Base-by-base conservation (phyloP, 2,888 invertebrate species). In the Nemoura dubitans region DNA sequence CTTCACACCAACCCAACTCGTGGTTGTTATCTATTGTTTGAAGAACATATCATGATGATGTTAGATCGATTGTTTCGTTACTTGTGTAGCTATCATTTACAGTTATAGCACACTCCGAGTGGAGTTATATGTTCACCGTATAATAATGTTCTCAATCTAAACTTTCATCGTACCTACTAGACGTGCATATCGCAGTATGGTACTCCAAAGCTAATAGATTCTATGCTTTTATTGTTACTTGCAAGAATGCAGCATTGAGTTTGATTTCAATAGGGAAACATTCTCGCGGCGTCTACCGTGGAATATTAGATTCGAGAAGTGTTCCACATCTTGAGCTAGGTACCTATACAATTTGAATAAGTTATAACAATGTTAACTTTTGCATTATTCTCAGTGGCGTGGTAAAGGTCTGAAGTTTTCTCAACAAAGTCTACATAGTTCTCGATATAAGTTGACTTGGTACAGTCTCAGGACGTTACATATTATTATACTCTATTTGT, bases 271-370 rank as follows among this genome's bases (percentile, higher is more conserved):
- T 59, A 21, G 59, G 21, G 59, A 59, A 59, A 59, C 2, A 59
- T 59, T 59, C 59, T 59, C 59, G 59, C 59, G 59, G 59, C 59
- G 14, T 21, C 59, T 59, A 59, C 16, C 59, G 59, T 59, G 59
- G 59, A 3, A 59, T 59, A 59, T 59, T 59, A 16, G 3, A 21
- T 59, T 59, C 36, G 10, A 36, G 14, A 59, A 59, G 16, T 59
- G 59, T 59, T 59, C 59, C 21, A 59, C 59, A 59, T 59, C 59
- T 59, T 59, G 16, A 59, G 21, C 59, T n/a, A n/a, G n/a, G 14
- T 59, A n/a, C n/a, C n/a, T n/a, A n/a, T n/a, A n/a, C 59, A 59
- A 59, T 59, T 59, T 59, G 59, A 59, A 59, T 59, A 59, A 59
- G 59, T 59, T 59, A 59, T 59, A 59, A 59, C 14, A 36, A 59